Percentiles rank a stretch among this genome's conserved stretches.
Evolutionary conservation across 2,888 invertebrate genomes (phyloP).

Genomic region (Nudaria mundana): DNA sequence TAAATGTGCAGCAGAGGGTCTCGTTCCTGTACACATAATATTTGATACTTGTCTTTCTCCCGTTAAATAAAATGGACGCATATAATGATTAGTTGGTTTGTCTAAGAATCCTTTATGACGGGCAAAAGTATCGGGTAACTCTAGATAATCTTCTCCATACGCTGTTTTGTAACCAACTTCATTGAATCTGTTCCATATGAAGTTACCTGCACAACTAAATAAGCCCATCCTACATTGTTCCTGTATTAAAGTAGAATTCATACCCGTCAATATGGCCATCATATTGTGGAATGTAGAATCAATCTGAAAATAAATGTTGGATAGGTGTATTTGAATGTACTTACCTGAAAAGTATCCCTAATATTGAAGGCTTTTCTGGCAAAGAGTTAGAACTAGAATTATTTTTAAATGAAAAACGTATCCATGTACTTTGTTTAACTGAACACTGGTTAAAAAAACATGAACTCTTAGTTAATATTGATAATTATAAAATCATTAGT

Average conservation of each 20-base stretch:
- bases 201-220: slow-evolving; percentile 84
- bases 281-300: slow-evolving; percentile 94
- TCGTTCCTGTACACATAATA: slow-evolving; percentile 60
- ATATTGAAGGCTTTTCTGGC: too few relatives aligned
- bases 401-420: too few relatives aligned
- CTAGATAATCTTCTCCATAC: slow-evolving; percentile 86
- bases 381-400: neutral
- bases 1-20: slow-evolving; percentile 83
- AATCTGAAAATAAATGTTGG: slow-evolving; percentile 67
- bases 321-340: neutral
- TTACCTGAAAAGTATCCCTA: neutral
- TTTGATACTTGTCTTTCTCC: slow-evolving; percentile 73
- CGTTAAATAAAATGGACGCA: slow-evolving; percentile 86
- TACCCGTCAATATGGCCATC: slow-evolving; percentile 89
- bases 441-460: too few relatives aligned
- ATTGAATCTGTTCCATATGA: slow-evolving; percentile 88
- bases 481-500: too few relatives aligned
- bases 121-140: slow-evolving; percentile 84
- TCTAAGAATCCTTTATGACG: slow-evolving; percentile 82
- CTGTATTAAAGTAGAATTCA: slow-evolving; percentile 73
- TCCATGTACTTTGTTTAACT: too few relatives aligned
- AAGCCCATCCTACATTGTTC: slow-evolving; percentile 65
- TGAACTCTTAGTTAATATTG: too few relatives aligned
- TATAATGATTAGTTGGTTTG: slow-evolving; percentile 90
- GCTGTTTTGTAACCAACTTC: slow-evolving; percentile 86